These are phyloP conservation scores for Jordanella pulchra DNA, from an alignment of 2,797 vertebrate species.

Conservation along the genomic window DNA sequence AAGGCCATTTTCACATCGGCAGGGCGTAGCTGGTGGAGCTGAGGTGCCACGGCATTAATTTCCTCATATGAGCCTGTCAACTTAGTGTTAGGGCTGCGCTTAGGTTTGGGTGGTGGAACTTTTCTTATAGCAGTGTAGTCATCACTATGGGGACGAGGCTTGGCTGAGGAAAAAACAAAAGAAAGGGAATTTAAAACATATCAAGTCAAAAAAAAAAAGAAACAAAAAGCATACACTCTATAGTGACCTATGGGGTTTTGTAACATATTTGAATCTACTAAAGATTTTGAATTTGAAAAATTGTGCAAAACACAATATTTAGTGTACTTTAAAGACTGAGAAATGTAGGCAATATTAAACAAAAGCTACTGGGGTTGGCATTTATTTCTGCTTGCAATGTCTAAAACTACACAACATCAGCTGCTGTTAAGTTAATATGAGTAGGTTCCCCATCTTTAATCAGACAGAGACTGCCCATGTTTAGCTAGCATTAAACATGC, in stretches of 20 bases:
- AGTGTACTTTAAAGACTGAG: no score
- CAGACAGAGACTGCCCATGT: background rate
- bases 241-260: background rate
- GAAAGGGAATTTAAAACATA: slow-evolving; percentile 18
- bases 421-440: no score
- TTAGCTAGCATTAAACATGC: no score
- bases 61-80: slow-evolving; percentile 94
- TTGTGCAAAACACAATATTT: no score
- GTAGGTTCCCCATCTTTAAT: background rate
- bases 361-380: background rate
- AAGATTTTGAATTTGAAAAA: background rate
- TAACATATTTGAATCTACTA: background rate
- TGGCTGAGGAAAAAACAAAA: slow-evolving; percentile 72
- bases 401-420: background rate
- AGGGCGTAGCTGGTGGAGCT: slow-evolving; percentile 80
- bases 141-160: slow-evolving; percentile 95
- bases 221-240: background rate
- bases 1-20: slow-evolving; percentile 80
- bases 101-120: slow-evolving; percentile 95
- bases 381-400: background rate
- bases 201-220: slow-evolving; percentile 15
- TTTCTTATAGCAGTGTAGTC: slow-evolving; percentile 97
- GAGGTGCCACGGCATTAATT: slow-evolving; percentile 79
- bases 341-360: background rate
- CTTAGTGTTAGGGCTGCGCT: slow-evolving; percentile 94